A percentile compares a stretch with the other conserved stretches of the same genome.
Evolutionary conservation across 2,113 vertebrate genomes (phyloP).

Genomic region (Hymenochirus boettgeri): DNA sequence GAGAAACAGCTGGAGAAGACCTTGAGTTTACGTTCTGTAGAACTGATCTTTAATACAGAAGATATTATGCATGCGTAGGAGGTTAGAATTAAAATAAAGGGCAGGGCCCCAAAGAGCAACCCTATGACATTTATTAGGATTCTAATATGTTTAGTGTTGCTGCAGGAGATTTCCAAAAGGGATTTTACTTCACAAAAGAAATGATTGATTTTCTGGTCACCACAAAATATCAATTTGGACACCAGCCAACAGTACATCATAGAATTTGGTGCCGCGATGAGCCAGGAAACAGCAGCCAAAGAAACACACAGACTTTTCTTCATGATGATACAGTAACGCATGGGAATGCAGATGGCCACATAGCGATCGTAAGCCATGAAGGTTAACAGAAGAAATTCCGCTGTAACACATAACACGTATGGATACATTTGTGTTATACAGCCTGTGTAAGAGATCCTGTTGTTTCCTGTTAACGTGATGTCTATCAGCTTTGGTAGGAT

Average conservation of each 20-base stretch:
- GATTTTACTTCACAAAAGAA: too few relatives aligned
- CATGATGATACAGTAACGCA: too few relatives aligned
- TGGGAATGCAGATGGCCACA: too few relatives aligned
- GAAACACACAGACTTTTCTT: too few relatives aligned
- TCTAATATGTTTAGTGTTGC: background rate
- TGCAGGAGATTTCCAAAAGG: conserved; percentile 44
- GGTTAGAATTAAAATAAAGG: background rate
- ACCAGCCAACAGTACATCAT: too few relatives aligned
- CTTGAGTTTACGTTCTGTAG: conserved; percentile 2
- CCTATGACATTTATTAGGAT: background rate
- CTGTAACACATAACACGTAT: conserved; percentile 49
- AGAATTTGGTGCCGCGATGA: too few relatives aligned
- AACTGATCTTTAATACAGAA: background rate
- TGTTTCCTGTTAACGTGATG: conserved; percentile 5
- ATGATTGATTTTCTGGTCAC: too few relatives aligned
- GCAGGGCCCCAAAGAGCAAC: background rate
- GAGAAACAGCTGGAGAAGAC: conserved; percentile 11
- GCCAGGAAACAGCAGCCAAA: too few relatives aligned
- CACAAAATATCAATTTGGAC: too few relatives aligned
- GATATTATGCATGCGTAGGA: conserved; percentile 2
- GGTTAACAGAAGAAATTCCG: conserved; percentile 19
- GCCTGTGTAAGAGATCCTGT: conserved; percentile 42
- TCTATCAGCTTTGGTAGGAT: too few relatives aligned
- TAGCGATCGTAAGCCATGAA: too few relatives aligned
- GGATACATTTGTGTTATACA: conserved; percentile 52